Conservation (phyloP, 2,797 vertebrate species). For the Phoeniculus purpureus region DNA sequence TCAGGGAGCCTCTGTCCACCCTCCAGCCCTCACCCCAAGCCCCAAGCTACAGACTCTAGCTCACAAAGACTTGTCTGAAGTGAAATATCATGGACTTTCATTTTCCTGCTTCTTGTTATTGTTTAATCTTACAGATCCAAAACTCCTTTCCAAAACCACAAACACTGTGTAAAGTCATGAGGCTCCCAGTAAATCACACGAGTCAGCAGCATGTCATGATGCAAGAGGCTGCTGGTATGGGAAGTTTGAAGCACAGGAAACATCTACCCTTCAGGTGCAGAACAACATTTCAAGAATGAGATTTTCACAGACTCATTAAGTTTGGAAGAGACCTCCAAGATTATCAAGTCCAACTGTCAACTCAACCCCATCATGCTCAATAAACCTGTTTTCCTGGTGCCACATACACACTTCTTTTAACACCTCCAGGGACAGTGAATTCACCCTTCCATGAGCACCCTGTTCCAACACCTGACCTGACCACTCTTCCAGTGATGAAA, state of each 20-base stretch:
- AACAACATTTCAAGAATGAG: background rate
- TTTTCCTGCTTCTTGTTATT: background rate
- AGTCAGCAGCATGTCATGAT: background rate
- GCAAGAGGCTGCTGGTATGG: background rate
- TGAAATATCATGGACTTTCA: fast-evolving
- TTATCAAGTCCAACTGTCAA: too few species aligned
- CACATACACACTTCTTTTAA: too few species aligned
- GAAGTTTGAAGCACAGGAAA: background rate
- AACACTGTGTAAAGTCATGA: background rate
- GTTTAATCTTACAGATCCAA: background rate
- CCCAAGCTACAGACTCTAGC: background rate
- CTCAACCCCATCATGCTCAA: too few species aligned
- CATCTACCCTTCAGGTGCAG: background rate
- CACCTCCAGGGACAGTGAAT: too few species aligned
- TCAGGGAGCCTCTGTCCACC: background rate
- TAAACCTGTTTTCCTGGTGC: too few species aligned
- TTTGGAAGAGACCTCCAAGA: too few species aligned
- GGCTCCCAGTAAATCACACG: background rate
- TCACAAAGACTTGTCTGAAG: background rate
- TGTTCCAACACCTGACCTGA: too few species aligned
- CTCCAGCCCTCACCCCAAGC: background rate
- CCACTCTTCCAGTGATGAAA: too few species aligned
- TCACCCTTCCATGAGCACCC: too few species aligned
- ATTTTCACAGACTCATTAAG: background rate
- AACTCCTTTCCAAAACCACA: background rate